Percentiles rank a stretch among this genome's conserved stretches.
These are phyloP conservation scores for Calidris pugnax DNA, from an alignment of 2,113 vertebrate species.

Conservation along the genomic window DNA sequence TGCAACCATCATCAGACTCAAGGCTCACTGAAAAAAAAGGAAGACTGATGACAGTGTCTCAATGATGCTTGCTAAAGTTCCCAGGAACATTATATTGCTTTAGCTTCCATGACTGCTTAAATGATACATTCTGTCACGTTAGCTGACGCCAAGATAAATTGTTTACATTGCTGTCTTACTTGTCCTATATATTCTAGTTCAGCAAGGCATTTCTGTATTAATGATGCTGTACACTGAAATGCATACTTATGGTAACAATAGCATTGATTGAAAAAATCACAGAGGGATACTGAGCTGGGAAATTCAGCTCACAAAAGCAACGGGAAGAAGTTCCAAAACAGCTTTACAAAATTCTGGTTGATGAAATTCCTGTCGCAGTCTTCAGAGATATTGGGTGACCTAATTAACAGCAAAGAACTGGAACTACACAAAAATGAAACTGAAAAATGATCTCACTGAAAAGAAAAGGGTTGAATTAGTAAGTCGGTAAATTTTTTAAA, in stretches of 20 bases:
- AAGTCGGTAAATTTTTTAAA: not conserved
- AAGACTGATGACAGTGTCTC: not conserved
- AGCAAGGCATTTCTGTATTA: not conserved
- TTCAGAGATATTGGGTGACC: not conserved
- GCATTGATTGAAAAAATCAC: not conserved
- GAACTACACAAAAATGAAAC: not conserved
- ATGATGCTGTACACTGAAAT: not conserved
- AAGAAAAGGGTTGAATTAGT: not conserved
- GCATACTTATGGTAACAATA: not conserved
- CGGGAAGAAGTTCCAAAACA: not conserved
- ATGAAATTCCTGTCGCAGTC: not conserved
- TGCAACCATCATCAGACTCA: not conserved
- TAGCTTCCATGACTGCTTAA: not conserved
- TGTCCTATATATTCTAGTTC: not conserved
- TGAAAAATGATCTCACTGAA: not conserved
- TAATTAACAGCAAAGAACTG: not conserved
- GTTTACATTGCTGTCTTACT: not conserved
- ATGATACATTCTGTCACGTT: not conserved
- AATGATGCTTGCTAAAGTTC: not conserved
- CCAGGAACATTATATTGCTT: not conserved
- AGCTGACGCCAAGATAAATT: not conserved
- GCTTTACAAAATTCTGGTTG: not conserved
- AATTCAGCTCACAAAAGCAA: not conserved
- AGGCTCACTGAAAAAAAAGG: not conserved
- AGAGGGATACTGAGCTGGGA: not conserved